Conservation (phyloP, 2,113 vertebrate genomes). For the Smithornis capensis region DNA sequence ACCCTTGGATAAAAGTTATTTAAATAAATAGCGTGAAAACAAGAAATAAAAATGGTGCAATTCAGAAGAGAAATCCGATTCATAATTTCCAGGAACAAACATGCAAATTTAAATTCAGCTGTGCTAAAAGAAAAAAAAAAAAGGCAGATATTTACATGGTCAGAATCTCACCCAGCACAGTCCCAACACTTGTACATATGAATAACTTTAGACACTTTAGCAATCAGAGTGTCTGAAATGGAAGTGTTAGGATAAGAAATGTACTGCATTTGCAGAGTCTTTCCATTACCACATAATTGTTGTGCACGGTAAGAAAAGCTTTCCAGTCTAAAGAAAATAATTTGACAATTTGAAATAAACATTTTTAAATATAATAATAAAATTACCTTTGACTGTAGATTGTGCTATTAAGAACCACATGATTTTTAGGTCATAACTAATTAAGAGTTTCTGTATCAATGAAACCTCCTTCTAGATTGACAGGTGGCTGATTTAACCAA, state of each 20-base stretch:
- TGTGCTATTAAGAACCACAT: background rate
- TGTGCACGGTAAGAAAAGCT: background rate
- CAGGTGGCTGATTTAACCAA: constrained; percentile 58
- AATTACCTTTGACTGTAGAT: background rate
- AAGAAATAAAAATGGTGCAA: background rate
- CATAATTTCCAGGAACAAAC: background rate
- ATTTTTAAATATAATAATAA: background rate
- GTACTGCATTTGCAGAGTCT: background rate
- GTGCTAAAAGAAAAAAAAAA: background rate
- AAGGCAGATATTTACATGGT: background rate
- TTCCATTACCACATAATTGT: background rate
- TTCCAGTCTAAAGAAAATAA: background rate
- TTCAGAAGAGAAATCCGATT: background rate
- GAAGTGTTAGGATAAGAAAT: background rate
- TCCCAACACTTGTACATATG: background rate
- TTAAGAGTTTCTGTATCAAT: constrained; percentile 3
- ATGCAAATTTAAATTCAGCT: background rate
- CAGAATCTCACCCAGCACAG: background rate
- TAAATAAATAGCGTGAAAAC: constrained; percentile 11
- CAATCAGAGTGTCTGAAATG: background rate
- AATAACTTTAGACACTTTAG: constrained; percentile 2
- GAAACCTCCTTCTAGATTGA: constrained; percentile 51
- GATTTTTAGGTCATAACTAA: constrained; percentile 26
- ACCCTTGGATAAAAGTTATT: constrained; percentile 33
- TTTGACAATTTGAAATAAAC: background rate